Conservation (phyloP, 2,888 invertebrate species). For the Eristalinus sepulchralis region DNA sequence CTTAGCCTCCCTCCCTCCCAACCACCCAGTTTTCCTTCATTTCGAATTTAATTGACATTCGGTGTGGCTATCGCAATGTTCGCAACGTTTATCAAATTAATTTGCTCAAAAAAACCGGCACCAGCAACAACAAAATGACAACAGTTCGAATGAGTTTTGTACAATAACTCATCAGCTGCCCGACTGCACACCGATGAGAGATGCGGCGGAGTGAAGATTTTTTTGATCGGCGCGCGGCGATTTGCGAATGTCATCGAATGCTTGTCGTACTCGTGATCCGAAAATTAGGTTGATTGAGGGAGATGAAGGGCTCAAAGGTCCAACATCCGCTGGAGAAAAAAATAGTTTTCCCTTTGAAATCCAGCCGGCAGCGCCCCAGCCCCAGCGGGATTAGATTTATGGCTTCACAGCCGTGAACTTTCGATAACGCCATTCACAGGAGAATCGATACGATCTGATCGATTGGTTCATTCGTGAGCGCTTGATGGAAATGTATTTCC, state of each 20-base stretch:
- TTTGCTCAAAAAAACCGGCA: conserved; percentile 3
- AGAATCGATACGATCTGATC: conserved; percentile 46
- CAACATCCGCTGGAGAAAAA: conserved; percentile 27
- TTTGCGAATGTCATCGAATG: neutral
- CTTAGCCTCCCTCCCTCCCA: no score
- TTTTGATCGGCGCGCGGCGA: no score
- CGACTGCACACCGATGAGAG: no score
- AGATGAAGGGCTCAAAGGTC: conserved; percentile 3
- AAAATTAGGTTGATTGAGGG: conserved; percentile 40
- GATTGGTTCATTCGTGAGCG: conserved; percentile 41
- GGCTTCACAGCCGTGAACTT: conserved; percentile 61
- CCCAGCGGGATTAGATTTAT: conserved; percentile 51
- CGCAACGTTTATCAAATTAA: conserved; percentile 37
- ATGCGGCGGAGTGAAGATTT: no score
- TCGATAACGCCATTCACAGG: conserved; percentile 27
- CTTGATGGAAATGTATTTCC: conserved; percentile 62
- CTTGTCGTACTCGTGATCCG: neutral
- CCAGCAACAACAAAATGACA: neutral
- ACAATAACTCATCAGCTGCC: neutral
- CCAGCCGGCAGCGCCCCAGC: neutral
- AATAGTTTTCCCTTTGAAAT: neutral
- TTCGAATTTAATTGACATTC: conserved; percentile 47
- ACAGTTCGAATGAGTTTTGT: neutral
- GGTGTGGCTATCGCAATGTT: conserved; percentile 27
- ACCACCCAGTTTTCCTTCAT: neutral